Conservation (phyloP, 2,113 vertebrate genomes). For the Haplotaxodon microlepis region DNA sequence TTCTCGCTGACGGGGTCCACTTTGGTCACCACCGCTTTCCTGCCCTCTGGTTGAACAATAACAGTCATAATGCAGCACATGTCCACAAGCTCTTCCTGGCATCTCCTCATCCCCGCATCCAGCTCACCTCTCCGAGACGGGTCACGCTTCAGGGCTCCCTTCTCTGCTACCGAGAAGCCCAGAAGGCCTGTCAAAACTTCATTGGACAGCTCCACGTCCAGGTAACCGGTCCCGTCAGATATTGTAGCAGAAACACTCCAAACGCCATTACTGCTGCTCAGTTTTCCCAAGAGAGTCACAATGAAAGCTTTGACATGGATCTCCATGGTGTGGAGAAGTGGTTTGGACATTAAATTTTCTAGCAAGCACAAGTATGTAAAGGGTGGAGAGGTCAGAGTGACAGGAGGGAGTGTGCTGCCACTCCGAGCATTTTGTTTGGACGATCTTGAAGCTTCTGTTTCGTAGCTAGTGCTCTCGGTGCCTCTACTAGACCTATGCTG, state of each 20-base stretch:
- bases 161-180: constrained; percentile 86
- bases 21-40: constrained; percentile 72
- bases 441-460: neutral
- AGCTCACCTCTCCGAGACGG: constrained; percentile 69
- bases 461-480: neutral
- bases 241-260: constrained; percentile 84
- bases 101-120: constrained; percentile 79
- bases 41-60: constrained; percentile 60
- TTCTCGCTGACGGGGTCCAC: constrained; percentile 67
- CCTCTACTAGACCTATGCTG: neutral
- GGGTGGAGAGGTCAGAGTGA: constrained; percentile 64
- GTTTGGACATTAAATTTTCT: constrained; percentile 40
- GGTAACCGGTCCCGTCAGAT: constrained; percentile 87
- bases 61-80: constrained; percentile 91
- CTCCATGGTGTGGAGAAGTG: constrained; percentile 42
- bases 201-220: constrained; percentile 85
- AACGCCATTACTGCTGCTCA: constrained; percentile 71
- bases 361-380: constrained; percentile 80
- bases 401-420: neutral
- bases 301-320: constrained; percentile 88
- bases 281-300: constrained; percentile 88
- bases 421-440: neutral
- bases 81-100: constrained; percentile 85
- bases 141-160: constrained; percentile 77
- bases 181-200: constrained; percentile 82